These are phyloP conservation scores for Laspeyria flexula DNA, from an alignment of 2,888 invertebrate species.

Conservation along the genomic window DNA sequence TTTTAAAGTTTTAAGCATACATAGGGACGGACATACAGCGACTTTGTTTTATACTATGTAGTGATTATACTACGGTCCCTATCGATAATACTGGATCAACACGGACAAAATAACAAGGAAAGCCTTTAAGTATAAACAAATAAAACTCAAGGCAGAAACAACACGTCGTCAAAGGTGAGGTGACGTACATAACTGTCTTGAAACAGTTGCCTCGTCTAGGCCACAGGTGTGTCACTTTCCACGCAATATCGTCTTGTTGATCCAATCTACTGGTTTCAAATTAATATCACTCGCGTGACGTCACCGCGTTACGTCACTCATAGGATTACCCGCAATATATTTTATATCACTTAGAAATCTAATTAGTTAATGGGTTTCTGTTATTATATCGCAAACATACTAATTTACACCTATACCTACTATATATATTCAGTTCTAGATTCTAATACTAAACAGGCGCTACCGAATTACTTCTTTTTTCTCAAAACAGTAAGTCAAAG, in stretches of 20 bases:
- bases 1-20: no score
- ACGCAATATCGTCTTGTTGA: slow-evolving; percentile 25
- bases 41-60: no score
- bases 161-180: slow-evolving; percentile 10
- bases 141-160: background rate
- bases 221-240: slow-evolving; percentile 32
- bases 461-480: no score
- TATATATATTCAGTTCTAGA: no score
- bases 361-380: slow-evolving; percentile 32
- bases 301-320: slow-evolving; percentile 17
- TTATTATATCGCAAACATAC: background rate
- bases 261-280: background rate
- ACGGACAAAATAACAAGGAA: no score
- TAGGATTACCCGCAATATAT: slow-evolving; percentile 15
- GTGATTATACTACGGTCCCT: no score
- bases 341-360: slow-evolving; percentile 30
- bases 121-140: background rate
- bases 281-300: slow-evolving; percentile 23
- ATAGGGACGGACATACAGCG: no score
- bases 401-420: no score
- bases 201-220: slow-evolving; percentile 22
- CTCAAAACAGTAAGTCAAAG: no score
- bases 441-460: no score
- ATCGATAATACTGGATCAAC: no score
- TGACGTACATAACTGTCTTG: slow-evolving; percentile 10